Evolutionary conservation across 2,113 vertebrate genomes (phyloP), one percentile per base, ranked within the genome.

Genomic region (Datnioides undecimradiatus): DNA sequence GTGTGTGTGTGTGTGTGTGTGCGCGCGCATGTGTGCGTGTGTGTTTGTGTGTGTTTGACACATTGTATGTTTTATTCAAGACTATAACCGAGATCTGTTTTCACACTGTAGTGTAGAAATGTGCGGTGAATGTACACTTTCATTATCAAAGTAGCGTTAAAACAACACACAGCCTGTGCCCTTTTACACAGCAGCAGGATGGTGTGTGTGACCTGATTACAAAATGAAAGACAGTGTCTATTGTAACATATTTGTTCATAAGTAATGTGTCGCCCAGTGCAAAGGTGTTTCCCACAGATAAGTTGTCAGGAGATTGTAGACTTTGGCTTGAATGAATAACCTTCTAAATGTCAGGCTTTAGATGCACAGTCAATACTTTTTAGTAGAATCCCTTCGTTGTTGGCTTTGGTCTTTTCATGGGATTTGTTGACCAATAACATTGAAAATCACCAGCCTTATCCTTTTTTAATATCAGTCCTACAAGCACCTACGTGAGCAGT

Each of bases 51-150:
- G 38, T 40, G 4, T 19, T 17, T 46, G 43, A 27, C 14, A 31
- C 57, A 29, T 10, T 62, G 6, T 34, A 29, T 87, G 64, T 71
- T 84, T 84, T 82, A 82, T 82, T 84, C 49, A 85, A 27, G 38
- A n/a, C 36, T 29, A 25, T 58, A 74, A 2, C 21, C 49, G 14
- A 75, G 49, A 59, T 57, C 38, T 46, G 34, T 40, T 81, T 77
- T 60, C 36, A 36, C 9, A 9, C 48, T 54, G 14, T 19, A 23
- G 40, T 41, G n/a, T 5, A 70, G 13, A 23, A 69, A 43, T 43
- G 19, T 13, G 52, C 49, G 14, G 16, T 29, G 4, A 29, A 43
- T 45, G n/a, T n/a, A n/a, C n/a, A n/a, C n/a, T n/a, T n/a, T n/a
- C n/a, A n/a, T n/a, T n/a, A n/a, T n/a, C n/a, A n/a, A n/a, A n/a